Percentiles rank a stretch among this genome's conserved stretches.
Conservation (phyloP, 2,888 invertebrate species). For the Choreutis nemorana region DNA sequence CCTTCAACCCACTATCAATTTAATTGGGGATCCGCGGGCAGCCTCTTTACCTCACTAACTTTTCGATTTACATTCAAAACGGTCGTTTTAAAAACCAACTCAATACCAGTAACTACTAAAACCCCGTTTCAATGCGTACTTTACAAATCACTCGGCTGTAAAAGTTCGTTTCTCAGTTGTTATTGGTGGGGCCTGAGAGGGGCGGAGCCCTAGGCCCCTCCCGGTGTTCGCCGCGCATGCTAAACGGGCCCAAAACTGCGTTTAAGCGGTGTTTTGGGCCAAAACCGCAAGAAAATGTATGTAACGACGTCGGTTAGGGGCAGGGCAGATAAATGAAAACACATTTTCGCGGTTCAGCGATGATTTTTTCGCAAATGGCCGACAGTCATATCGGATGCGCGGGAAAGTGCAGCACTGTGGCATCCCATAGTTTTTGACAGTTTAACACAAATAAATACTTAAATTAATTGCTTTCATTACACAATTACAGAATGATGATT, state of each 20-base stretch:
- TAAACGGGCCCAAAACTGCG: slow-evolving; percentile 58
- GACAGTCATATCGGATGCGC: slow-evolving; percentile 46
- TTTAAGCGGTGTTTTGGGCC: slow-evolving; percentile 64
- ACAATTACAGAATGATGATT: no score
- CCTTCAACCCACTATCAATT: slow-evolving; percentile 45
- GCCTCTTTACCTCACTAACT: slow-evolving; percentile 59
- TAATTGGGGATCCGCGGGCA: slow-evolving; percentile 56
- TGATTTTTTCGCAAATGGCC: slow-evolving; percentile 47
- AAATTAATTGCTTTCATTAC: no score
- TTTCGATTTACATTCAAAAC: slow-evolving; percentile 67
- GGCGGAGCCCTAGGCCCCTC: slow-evolving; percentile 40
- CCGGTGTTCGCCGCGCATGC: slow-evolving; percentile 47
- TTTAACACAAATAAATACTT: no score
- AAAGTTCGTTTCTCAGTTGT: slow-evolving; percentile 25
- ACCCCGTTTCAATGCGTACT: slow-evolving; percentile 48
- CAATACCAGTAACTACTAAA: slow-evolving; percentile 52
- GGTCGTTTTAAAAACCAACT: slow-evolving; percentile 60
- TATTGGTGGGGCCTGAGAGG: slow-evolving; percentile 27
- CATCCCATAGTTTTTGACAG: no score
- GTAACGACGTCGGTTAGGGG: slow-evolving; percentile 54
- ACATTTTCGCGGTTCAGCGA: slow-evolving; percentile 52
- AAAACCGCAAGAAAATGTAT: slow-evolving; percentile 64
- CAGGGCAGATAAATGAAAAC: slow-evolving; percentile 60
- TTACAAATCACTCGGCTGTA: slow-evolving; percentile 41
- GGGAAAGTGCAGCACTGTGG: slow-evolving; percentile 41